Percentiles rank a stretch among this genome's conserved stretches.
Evolutionary conservation across 2,113 vertebrate genomes (phyloP).

Genomic region (Rostratula benghalensis): DNA sequence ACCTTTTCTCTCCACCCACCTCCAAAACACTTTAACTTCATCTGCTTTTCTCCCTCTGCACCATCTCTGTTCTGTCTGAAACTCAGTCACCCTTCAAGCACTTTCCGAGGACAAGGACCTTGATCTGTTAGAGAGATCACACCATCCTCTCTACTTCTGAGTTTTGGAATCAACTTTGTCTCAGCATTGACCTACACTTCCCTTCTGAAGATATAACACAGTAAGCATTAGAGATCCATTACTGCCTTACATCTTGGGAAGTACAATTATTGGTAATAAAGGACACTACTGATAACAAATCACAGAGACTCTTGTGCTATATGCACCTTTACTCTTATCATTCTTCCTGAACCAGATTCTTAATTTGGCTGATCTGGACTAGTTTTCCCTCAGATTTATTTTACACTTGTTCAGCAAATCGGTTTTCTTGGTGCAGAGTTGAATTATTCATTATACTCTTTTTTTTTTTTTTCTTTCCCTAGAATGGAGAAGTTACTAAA

Average conservation of each 20-base stretch:
- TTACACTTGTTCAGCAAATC: conserved; percentile 50
- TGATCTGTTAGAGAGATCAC: neutral
- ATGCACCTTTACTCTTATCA: neutral
- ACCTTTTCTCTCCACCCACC: neutral
- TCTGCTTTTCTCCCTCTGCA: fast-evolving
- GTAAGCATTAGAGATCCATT: neutral
- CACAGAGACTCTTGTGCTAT: neutral
- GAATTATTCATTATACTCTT: conserved; percentile 57
- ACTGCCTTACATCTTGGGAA: neutral
- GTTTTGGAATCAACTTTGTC: neutral
- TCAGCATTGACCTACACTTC: neutral
- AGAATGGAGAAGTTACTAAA: conserved; percentile 46
- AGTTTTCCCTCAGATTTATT: neutral
- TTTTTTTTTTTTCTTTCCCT: neutral
- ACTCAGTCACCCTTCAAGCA: neutral
- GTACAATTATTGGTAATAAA: neutral
- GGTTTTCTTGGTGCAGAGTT: neutral
- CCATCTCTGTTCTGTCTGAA: neutral
- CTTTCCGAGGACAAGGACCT: neutral
- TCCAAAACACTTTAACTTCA: neutral
- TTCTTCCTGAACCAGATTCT: neutral
- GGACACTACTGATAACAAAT: neutral
- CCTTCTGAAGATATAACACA: neutral
- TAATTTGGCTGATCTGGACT: neutral
- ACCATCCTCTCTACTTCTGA: neutral